Evolutionary conservation across 2,888 invertebrate species (phyloP).

Genomic region (Tetragnatha montana): DNA sequence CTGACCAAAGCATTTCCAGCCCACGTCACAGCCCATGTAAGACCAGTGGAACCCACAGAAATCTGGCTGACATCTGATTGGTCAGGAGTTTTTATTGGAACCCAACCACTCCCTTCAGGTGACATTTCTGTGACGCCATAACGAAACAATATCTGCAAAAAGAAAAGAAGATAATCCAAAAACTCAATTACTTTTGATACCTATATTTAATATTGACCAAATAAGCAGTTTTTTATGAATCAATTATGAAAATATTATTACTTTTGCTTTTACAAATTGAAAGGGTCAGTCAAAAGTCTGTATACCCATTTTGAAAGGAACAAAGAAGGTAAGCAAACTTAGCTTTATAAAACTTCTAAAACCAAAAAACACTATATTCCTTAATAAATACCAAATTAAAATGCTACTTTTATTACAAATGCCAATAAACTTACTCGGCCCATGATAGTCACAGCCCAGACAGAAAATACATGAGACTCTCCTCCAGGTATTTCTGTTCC

Average conservation of each 20-base stretch:
- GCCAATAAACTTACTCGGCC: constrained; percentile 81
- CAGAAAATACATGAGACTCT: constrained; percentile 84
- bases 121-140: constrained; percentile 86
- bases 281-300: too few species aligned
- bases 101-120: constrained; percentile 93
- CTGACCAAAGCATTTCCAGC: constrained; percentile 89
- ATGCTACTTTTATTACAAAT: neutral
- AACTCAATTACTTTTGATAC: too few species aligned
- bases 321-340: too few species aligned
- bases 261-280: too few species aligned
- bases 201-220: too few species aligned
- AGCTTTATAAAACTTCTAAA: too few species aligned
- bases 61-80: constrained; percentile 88
- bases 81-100: constrained; percentile 84
- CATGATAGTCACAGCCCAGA: constrained; percentile 95
- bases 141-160: constrained; percentile 86
- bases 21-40: constrained; percentile 91
- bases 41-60: constrained; percentile 88
- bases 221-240: too few species aligned
- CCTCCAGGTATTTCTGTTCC: constrained; percentile 89
- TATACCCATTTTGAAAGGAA: too few species aligned
- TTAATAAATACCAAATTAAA: neutral
- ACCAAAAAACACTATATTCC: neutral
- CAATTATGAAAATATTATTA: too few species aligned
- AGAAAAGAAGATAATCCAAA: neutral